Conservation (phyloP, 2,888 invertebrate genomes). For the Chaetogeoica ovagalla region DNA sequence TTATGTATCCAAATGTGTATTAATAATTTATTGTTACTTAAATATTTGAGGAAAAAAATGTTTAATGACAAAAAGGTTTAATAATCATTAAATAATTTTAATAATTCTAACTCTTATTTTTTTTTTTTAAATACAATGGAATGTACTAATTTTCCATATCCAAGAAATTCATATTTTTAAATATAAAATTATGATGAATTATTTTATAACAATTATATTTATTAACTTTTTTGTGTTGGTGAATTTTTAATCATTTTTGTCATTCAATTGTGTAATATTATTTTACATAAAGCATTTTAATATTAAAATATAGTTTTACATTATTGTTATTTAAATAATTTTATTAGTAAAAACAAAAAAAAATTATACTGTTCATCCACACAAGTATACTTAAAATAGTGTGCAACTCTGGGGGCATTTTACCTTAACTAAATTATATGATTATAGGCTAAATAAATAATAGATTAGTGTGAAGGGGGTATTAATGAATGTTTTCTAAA, state of each 20-base stretch:
- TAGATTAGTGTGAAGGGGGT: no score
- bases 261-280: neutral
- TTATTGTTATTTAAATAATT: no score
- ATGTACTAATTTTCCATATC: neutral
- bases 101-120: neutral
- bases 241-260: constrained; percentile 20
- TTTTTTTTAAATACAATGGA: neutral
- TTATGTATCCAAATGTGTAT: neutral
- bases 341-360: no score
- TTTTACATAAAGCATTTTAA: neutral
- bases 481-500: no score
- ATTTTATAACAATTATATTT: neutral
- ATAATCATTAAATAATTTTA: neutral
- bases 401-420: no score
- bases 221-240: neutral
- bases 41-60: neutral
- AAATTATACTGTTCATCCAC: no score
- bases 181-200: neutral
- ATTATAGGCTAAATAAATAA: no score
- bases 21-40: neutral
- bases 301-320: neutral
- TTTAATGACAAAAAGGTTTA: constrained; percentile 3
- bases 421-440: no score
- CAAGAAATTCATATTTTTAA: neutral
- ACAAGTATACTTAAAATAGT: no score